Conservation (phyloP, 2,888 invertebrate genomes). For the Glyphotaelius pellucidus region DNA sequence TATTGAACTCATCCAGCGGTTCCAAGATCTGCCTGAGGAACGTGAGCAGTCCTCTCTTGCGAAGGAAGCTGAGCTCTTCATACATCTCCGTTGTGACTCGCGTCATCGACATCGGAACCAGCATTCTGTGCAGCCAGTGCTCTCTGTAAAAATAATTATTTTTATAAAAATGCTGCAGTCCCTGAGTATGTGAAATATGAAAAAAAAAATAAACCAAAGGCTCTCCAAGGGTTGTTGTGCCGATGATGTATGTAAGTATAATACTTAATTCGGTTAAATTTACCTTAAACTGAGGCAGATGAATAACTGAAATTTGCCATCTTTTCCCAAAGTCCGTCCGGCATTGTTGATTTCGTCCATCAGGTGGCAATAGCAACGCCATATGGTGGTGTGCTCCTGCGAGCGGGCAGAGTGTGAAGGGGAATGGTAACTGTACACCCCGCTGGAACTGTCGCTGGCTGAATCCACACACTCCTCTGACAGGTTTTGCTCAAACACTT, state of each 20-base stretch:
- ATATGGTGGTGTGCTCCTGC: slow-evolving; percentile 82
- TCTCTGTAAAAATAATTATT: slow-evolving; percentile 79
- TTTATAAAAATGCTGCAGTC: slow-evolving; percentile 33
- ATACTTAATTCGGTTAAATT: neutral
- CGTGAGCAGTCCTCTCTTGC: slow-evolving; percentile 90
- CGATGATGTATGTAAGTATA: neutral
- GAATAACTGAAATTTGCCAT: slow-evolving; percentile 98
- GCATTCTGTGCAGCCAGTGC: slow-evolving; percentile 92
- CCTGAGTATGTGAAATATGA: neutral
- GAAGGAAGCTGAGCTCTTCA: slow-evolving; percentile 96
- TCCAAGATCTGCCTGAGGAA: slow-evolving; percentile 94
- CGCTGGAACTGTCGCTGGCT: slow-evolving; percentile 68
- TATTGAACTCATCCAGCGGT: slow-evolving; percentile 92
- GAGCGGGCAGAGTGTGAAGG: slow-evolving; percentile 73
- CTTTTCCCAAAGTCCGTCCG: slow-evolving; percentile 92
- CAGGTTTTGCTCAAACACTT: slow-evolving; percentile 86
- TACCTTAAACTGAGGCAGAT: slow-evolving; percentile 96
- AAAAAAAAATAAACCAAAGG: no score
- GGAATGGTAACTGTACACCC: slow-evolving; percentile 65
- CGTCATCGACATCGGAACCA: slow-evolving; percentile 93
- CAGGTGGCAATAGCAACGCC: slow-evolving; percentile 92
- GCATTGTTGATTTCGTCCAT: slow-evolving; percentile 92
- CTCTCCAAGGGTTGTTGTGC: neutral
- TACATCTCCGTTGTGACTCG: slow-evolving; percentile 96
- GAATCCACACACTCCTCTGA: slow-evolving; percentile 77